Percentiles rank a stretch among this genome's conserved stretches.
phyloP scores from a whole-genome alignment of 1,140 invertebrate genomes.

The Glossosoma conforme region DNA sequence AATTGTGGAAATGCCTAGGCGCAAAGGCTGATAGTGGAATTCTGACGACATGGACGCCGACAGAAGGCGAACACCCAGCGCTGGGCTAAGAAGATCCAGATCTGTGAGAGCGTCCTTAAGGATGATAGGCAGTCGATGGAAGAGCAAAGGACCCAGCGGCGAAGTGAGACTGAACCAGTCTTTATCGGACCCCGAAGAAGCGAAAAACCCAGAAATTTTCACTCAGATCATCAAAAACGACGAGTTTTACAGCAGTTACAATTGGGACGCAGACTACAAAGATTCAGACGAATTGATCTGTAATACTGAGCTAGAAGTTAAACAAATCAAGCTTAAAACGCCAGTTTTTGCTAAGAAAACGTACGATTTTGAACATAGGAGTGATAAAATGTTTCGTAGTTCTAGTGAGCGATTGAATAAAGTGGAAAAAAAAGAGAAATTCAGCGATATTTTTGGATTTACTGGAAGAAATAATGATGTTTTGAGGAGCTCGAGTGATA shows the following conservation, averaged over 20 bases:
- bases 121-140: constrained; percentile 55
- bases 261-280: constrained; percentile 40
- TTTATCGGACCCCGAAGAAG: constrained; percentile 35
- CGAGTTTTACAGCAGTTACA: constrained; percentile 37
- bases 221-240: constrained; percentile 41
- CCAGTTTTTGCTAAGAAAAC: constrained; percentile 42
- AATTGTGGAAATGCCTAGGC: too few relatives aligned
- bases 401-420: constrained; percentile 34
- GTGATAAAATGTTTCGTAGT: too few relatives aligned
- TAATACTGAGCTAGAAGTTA: constrained; percentile 34
- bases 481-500: constrained; percentile 37
- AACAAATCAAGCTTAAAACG: constrained; percentile 42
- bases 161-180: constrained; percentile 34
- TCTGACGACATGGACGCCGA: too few relatives aligned
- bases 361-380: too few relatives aligned
- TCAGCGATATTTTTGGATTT: too few relatives aligned
- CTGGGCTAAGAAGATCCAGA: constrained; percentile 57
- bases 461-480: too few relatives aligned
- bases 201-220: constrained; percentile 41
- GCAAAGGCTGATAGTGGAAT: too few relatives aligned
- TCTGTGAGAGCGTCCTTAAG: constrained; percentile 68
- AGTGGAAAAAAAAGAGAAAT: constrained; percentile 41
- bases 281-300: constrained; percentile 44
- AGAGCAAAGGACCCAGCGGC: constrained; percentile 40
- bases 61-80: constrained; percentile 38